These are phyloP conservation scores for Abramis brama DNA, from an alignment of 2,113 vertebrate genomes.

Conservation along the genomic window DNA sequence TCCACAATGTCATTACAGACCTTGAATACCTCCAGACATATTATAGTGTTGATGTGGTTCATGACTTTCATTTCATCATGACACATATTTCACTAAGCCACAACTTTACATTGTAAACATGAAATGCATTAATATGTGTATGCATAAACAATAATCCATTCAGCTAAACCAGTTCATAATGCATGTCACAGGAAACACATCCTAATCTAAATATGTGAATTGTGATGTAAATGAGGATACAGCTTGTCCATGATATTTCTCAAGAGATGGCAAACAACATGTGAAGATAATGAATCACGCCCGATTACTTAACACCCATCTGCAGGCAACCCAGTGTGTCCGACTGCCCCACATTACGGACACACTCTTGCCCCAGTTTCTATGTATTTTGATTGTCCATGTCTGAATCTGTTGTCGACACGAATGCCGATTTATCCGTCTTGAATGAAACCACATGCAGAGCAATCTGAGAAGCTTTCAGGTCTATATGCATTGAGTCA, in stretches of 20 bases:
- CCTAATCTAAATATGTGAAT: neutral
- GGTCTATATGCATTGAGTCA: neutral
- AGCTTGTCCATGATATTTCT: slow-evolving; percentile 22
- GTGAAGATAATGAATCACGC: slow-evolving; percentile 51
- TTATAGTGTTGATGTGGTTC: neutral
- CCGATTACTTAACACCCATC: slow-evolving; percentile 54
- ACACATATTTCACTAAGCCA: neutral
- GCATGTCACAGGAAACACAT: neutral
- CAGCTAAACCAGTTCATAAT: neutral
- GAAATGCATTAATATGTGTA: neutral
- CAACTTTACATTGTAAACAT: neutral
- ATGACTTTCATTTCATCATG: neutral
- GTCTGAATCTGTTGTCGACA: neutral
- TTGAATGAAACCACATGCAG: neutral
- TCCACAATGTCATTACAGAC: neutral
- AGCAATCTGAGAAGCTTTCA: neutral
- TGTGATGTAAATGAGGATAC: slow-evolving; percentile 16
- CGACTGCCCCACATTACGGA: slow-evolving; percentile 41
- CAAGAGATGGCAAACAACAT: slow-evolving; percentile 45
- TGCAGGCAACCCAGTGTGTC: slow-evolving; percentile 33
- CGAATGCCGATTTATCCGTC: neutral
- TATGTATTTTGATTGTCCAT: neutral
- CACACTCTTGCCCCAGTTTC: slow-evolving; percentile 37
- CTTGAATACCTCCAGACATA: neutral
- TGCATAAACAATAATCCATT: neutral